Evolutionary conservation across 1,140 invertebrate species (phyloP), one percentile per base, ranked within the genome.

Genomic region (Tetraneura akinire): DNA sequence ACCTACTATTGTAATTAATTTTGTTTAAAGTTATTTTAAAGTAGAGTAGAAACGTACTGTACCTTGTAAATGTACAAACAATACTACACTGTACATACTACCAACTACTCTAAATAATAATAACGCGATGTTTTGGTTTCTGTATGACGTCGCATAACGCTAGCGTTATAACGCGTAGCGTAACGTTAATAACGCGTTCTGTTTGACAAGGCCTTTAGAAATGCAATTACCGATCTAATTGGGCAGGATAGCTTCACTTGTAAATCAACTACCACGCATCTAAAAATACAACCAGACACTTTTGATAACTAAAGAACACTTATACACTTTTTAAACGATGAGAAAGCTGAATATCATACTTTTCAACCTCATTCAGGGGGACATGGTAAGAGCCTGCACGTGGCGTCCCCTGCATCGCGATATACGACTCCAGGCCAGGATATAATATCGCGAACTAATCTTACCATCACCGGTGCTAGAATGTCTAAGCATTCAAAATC

Each of bases 321-420:
- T 16, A 49, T 70, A 49, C 66, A 70, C 42, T 70, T 70, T 11
- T 16, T 70, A 70, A 0, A 70, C 47, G 66, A 70, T 26, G 1
- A 45, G 13, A 21, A 1, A 23, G 42, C 66, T 14, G 18, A 70
- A 4, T 78, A 32, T 37, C 85, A 86, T 53, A 85, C 83, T 0
- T 85, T 85, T 73, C 82, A 84, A 80, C 81, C 84, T 6, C 84
- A 84, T 81, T 70, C 83, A 78, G 32, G 32, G 32, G 8, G 32
- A 37, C 32, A 37, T 37, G 32, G 8, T 37, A 37, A 37, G 32
- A 37, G 8, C 32, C 32, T 37, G 32, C 8, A 37, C 32, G 32
- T 37, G 8, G 32, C 3, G 32, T 37, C 32, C 8, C 32, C 32
- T 37, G 32, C 8, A 37, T 37, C 32, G 32, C 32, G 3, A 37